Evolutionary conservation across 2,113 vertebrate species (phyloP).

Genomic region (Rhadina sibilatrix): DNA sequence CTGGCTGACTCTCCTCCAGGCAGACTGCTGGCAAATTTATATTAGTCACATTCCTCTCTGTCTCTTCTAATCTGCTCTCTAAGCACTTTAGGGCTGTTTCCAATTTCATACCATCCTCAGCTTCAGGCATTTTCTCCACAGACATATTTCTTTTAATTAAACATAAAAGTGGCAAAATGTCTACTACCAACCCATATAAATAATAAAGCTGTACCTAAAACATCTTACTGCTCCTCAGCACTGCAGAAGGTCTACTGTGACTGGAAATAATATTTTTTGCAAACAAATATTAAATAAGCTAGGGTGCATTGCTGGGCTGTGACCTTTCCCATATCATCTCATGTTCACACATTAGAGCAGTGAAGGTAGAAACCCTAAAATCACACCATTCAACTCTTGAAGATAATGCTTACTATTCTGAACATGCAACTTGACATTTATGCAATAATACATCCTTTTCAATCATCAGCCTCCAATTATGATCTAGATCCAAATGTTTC

Average conservation of each 20-base stretch:
- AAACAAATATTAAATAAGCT: neutral
- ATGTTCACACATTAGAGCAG: rapidly evolving
- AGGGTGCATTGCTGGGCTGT: neutral
- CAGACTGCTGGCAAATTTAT: slow-evolving; percentile 58
- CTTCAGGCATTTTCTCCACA: neutral
- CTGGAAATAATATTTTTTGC: neutral
- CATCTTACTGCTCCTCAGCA: neutral
- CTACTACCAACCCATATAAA: neutral
- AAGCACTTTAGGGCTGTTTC: neutral
- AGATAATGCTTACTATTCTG: neutral
- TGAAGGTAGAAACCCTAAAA: neutral
- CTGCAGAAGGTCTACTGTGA: neutral
- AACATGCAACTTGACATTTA: neutral
- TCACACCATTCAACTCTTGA: neutral
- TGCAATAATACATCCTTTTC: neutral
- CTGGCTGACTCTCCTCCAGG: slow-evolving; percentile 39
- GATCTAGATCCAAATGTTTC: neutral
- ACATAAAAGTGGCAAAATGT: neutral
- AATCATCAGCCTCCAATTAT: neutral
- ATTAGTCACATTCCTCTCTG: slow-evolving; percentile 38
- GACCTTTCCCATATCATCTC: neutral
- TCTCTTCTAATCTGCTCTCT: neutral
- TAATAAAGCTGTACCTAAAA: neutral
- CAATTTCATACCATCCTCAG: neutral
- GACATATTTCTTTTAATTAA: neutral